These are phyloP conservation scores for Zele albiditarsus DNA, from an alignment of 2,888 invertebrate species.

Conservation along the genomic window DNA sequence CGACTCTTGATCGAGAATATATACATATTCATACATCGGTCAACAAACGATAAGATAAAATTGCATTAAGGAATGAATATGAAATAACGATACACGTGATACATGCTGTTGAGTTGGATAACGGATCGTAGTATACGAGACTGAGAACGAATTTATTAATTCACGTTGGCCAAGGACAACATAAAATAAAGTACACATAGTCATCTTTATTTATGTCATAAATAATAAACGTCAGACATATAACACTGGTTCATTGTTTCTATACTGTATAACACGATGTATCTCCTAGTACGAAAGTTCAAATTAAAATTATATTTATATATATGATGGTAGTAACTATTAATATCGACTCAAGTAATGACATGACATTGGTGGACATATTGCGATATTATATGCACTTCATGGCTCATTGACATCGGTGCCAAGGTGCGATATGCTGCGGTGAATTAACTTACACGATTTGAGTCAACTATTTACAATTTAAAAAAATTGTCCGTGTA, in stretches of 20 bases:
- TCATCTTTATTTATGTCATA: neutral
- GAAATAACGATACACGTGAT: neutral
- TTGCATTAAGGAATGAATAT: neutral
- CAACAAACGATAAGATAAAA: slow-evolving; percentile 22
- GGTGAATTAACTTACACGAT: slow-evolving; percentile 11
- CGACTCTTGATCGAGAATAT: neutral
- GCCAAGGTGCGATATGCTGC: slow-evolving; percentile 65
- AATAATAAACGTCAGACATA: neutral
- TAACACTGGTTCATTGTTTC: neutral
- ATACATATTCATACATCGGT: neutral
- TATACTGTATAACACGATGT: neutral
- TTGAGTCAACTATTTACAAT: neutral
- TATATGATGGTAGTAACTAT: neutral
- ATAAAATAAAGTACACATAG: neutral
- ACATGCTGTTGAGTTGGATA: neutral
- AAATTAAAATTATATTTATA: neutral
- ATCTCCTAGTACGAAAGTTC: neutral
- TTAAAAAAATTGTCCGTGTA: slow-evolving; percentile 24
- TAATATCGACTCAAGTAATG: neutral
- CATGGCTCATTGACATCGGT: slow-evolving; percentile 69
- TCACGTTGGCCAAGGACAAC: neutral
- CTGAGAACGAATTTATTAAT: neutral
- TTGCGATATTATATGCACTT: slow-evolving; percentile 58
- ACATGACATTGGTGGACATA: slow-evolving; percentile 12
- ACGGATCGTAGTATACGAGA: neutral